Conservation (phyloP, 2,797 vertebrate species). For the Pseudochirops cupreus region DNA sequence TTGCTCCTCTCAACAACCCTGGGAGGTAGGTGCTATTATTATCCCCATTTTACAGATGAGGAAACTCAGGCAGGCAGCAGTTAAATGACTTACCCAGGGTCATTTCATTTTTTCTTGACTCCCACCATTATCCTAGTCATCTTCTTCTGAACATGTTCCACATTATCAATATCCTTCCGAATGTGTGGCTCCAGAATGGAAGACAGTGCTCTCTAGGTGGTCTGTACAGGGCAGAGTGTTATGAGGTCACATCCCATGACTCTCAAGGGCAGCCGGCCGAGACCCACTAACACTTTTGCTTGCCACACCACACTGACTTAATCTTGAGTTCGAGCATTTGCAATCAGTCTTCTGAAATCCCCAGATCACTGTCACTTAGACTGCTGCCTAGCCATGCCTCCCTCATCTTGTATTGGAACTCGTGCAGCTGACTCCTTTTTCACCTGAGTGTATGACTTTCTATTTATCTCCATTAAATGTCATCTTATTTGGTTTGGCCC, state of each 20-base stretch:
- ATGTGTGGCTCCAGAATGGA: background rate
- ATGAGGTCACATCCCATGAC: background rate
- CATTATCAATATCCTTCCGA: background rate
- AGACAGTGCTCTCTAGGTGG: background rate
- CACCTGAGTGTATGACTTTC: background rate
- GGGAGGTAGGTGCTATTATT: background rate
- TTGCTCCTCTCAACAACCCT: background rate
- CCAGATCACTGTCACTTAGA: background rate
- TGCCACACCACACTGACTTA: too few species aligned
- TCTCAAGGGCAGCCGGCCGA: rapidly evolving
- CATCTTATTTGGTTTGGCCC: too few species aligned
- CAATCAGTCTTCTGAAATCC: background rate
- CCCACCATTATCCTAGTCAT: background rate
- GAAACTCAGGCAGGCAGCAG: background rate
- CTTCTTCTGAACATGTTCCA: background rate
- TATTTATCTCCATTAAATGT: background rate
- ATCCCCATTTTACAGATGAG: background rate
- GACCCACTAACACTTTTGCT: too few species aligned
- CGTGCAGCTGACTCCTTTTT: too few species aligned
- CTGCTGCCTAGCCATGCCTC: background rate
- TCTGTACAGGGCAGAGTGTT: background rate
- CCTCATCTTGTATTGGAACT: background rate
- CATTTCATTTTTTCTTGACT: background rate
- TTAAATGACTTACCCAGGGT: background rate
- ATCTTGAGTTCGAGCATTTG: background rate